Evolutionary conservation across 2,797 vertebrate genomes (phyloP).

Genomic region (Clarias pachynema): DNA sequence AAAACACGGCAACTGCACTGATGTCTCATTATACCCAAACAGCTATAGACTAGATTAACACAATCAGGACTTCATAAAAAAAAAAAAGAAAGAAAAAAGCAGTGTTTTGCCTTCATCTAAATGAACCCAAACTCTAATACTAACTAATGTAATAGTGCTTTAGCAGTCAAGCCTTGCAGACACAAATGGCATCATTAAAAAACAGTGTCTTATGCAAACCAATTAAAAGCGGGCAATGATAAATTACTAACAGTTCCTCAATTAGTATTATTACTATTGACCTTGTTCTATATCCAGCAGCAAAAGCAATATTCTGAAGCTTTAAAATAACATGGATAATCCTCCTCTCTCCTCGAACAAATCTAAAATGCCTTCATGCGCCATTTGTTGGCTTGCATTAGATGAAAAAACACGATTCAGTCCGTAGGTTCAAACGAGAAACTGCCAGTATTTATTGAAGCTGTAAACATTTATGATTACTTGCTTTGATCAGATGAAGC

Average conservation of each 20-base stretch:
- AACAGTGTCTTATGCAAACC: slow-evolving; percentile 54
- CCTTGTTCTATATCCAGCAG: slow-evolving; percentile 44
- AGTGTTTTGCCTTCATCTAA: slow-evolving; percentile 50
- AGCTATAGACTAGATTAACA: slow-evolving; percentile 58
- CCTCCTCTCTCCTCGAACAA: neutral
- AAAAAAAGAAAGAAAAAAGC: slow-evolving; percentile 15
- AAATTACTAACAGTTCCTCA: slow-evolving; percentile 43
- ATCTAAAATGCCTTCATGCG: slow-evolving; percentile 47
- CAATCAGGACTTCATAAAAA: slow-evolving; percentile 56
- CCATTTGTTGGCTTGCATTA: slow-evolving; percentile 40
- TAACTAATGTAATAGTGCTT: slow-evolving; percentile 52
- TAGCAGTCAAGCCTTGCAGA: slow-evolving; percentile 48
- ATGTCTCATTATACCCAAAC: slow-evolving; percentile 55
- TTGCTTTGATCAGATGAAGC: slow-evolving; percentile 25
- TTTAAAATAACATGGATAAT: slow-evolving; percentile 21
- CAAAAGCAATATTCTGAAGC: slow-evolving; percentile 25
- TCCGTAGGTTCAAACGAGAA: slow-evolving; percentile 10
- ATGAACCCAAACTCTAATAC: slow-evolving; percentile 54
- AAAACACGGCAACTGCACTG: slow-evolving; percentile 43
- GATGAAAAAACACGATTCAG: slow-evolving; percentile 12
- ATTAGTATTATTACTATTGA: slow-evolving; percentile 42
- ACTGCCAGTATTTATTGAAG: slow-evolving; percentile 12
- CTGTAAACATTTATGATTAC: slow-evolving; percentile 25
- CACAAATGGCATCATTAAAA: slow-evolving; percentile 49
- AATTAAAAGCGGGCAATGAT: slow-evolving; percentile 52